A percentile compares a stretch with the other conserved stretches of the same genome.
These are phyloP conservation scores for Indri indri DNA, from an alignment of 2,113 vertebrate genomes.

Conservation along the genomic window DNA sequence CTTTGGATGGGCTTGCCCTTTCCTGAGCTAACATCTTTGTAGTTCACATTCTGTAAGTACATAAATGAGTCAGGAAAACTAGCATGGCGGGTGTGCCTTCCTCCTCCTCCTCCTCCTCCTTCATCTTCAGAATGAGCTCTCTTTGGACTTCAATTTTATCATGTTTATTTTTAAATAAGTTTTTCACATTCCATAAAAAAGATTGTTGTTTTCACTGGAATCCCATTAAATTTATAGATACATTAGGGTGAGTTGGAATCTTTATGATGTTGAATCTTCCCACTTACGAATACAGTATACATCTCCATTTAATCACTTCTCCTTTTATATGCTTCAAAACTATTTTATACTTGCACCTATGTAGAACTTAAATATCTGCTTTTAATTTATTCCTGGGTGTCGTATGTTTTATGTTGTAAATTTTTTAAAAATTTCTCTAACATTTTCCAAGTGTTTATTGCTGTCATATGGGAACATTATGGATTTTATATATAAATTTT, in stretches of 20 bases:
- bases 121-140: neutral
- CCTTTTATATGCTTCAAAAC: neutral
- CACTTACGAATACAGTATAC: neutral
- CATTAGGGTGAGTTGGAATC: neutral
- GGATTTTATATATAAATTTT: neutral
- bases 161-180: neutral
- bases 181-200: neutral
- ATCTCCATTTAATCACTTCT: neutral
- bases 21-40: neutral
- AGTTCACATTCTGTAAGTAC: neutral
- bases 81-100: neutral
- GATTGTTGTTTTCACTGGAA: neutral
- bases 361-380: slow-evolving; percentile 3
- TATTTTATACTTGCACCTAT: neutral
- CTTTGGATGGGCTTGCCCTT: neutral
- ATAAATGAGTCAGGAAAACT: neutral
- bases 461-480: neutral
- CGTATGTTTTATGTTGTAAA: neutral
- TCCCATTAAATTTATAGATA: neutral
- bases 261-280: neutral
- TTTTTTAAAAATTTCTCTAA: neutral
- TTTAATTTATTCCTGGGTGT: neutral
- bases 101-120: neutral
- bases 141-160: neutral
- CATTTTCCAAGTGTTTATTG: neutral